phyloP scores from a whole-genome alignment of 2,888 invertebrate species.

The Papilio protenor region DNA sequence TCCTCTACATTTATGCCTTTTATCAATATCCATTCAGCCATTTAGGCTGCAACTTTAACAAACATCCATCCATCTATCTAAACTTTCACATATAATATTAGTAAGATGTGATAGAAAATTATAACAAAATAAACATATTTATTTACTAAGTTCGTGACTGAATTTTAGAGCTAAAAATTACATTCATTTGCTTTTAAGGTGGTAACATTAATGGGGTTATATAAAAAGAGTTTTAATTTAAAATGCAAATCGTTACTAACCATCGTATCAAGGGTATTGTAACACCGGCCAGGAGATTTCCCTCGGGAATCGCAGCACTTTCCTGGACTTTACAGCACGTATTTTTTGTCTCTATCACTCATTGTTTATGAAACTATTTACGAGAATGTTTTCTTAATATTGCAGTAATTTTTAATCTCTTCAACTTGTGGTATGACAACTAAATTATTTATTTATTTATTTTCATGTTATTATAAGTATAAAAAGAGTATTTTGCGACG shows the following conservation, averaged over 20 bases:
- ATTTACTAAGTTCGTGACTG: background rate
- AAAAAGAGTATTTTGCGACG: too few species aligned
- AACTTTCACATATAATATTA: too few species aligned
- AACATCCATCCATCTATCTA: too few species aligned
- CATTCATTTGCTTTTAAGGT: background rate
- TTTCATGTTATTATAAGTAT: too few species aligned
- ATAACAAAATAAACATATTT: too few species aligned
- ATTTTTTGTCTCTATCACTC: background rate
- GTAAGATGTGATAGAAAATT: background rate
- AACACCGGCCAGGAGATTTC: constrained; percentile 27
- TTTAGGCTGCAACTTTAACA: too few species aligned
- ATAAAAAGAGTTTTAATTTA: constrained; percentile 15
- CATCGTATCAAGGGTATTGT: constrained; percentile 17
- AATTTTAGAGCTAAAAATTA: background rate
- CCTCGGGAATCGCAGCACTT: constrained; percentile 10
- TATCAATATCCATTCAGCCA: too few species aligned
- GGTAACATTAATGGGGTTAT: background rate
- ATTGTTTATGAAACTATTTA: constrained; percentile 1
- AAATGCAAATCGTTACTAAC: constrained; percentile 28
- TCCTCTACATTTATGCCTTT: too few species aligned
- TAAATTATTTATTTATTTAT: too few species aligned
- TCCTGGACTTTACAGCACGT: constrained; percentile 5
- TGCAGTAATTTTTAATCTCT: too few species aligned
- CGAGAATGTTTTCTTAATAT: background rate
- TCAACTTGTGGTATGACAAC: too few species aligned